A percentile compares a stretch with the other conserved stretches of the same genome.
Conservation (phyloP, 2,113 vertebrate genomes). For the Illadopsis cleaveri region DNA sequence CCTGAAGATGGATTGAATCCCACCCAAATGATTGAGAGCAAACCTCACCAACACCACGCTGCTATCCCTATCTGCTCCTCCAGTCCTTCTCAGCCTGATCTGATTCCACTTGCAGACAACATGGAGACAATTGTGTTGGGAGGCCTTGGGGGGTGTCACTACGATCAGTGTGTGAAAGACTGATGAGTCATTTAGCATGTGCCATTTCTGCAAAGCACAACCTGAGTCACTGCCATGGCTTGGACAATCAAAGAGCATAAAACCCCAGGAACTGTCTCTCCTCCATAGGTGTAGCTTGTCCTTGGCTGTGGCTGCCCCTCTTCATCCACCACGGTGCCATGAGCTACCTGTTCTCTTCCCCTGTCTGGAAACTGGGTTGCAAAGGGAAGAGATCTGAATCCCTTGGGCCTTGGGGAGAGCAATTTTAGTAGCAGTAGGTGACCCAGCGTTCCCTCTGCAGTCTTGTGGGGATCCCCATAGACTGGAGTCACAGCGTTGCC, state of each 20-base stretch:
- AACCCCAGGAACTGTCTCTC: not conserved
- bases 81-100: not conserved
- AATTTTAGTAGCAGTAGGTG: not conserved
- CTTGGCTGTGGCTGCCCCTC: not conserved
- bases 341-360: not conserved
- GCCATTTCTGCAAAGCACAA: not conserved
- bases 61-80: not conserved
- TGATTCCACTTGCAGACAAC: not conserved
- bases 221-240: not conserved
- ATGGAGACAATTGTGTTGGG: rapidly evolving
- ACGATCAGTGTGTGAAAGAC: not conserved
- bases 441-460: not conserved
- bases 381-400: not conserved
- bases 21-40: not conserved
- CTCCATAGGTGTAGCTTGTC: rapidly evolving
- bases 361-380: not conserved
- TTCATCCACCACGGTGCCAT: not conserved
- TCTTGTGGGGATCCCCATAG: not conserved
- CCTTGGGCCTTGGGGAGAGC: not conserved
- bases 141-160: rapidly evolving
- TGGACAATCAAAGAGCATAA: not conserved
- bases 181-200: not conserved
- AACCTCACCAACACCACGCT: not conserved
- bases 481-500: rapidly evolving
- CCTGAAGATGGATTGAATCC: not conserved